Conservation (phyloP, 2,888 invertebrate species). For the Nomada lathburiana region DNA sequence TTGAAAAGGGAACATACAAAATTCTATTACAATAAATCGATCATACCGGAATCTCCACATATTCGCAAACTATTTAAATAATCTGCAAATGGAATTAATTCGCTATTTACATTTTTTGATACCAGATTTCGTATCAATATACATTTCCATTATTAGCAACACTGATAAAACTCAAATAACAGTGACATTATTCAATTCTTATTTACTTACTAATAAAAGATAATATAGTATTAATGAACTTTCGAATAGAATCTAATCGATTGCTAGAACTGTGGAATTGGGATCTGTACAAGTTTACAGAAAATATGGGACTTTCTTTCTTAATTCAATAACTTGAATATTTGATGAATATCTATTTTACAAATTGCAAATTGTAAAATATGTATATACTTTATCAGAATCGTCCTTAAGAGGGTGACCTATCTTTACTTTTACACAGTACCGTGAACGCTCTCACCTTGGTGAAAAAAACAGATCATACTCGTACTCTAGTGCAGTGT, state of each 20-base stretch:
- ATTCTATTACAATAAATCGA: slow-evolving; percentile 11
- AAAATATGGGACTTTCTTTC: slow-evolving; percentile 35
- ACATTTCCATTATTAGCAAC: slow-evolving; percentile 25
- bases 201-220: slow-evolving; percentile 12
- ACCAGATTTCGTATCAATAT: slow-evolving; percentile 41
- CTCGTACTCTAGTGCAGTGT: background rate
- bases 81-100: slow-evolving; percentile 31
- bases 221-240: slow-evolving; percentile 25
- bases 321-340: slow-evolving; percentile 18
- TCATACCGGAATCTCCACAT: slow-evolving; percentile 17
- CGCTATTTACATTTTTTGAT: slow-evolving; percentile 54
- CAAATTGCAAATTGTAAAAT: slow-evolving; percentile 17
- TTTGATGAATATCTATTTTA: slow-evolving; percentile 21
- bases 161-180: slow-evolving; percentile 15
- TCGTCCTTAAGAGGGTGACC: background rate
- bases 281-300: slow-evolving; percentile 47
- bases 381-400: slow-evolving; percentile 15
- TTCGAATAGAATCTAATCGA: slow-evolving; percentile 17
- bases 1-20: slow-evolving; percentile 16
- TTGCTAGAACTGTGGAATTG: slow-evolving; percentile 20
- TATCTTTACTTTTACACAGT: background rate
- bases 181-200: slow-evolving; percentile 21
- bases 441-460: background rate
- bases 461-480: slow-evolving; percentile 19
- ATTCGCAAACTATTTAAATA: slow-evolving; percentile 25